phyloP scores from a whole-genome alignment of 2,888 invertebrate genomes.

The Orchesellides sinensis region DNA sequence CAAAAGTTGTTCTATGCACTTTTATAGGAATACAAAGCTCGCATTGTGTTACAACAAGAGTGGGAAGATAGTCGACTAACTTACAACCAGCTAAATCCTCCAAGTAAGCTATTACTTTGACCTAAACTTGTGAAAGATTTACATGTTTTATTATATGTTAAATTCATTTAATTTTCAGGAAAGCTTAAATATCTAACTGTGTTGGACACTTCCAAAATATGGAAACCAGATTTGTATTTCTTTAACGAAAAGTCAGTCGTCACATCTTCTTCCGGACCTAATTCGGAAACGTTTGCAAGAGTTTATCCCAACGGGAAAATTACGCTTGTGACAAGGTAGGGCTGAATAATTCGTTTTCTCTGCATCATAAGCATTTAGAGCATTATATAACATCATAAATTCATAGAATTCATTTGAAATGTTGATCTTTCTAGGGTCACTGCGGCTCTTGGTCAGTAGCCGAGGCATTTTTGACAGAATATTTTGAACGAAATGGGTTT shows the following conservation, averaged over 20 bases:
- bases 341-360: not conserved
- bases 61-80: conserved; percentile 46
- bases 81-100: conserved; percentile 38
- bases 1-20: not conserved
- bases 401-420: not conserved
- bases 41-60: conserved; percentile 35
- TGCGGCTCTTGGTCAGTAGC: conserved; percentile 36
- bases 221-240: conserved; percentile 43
- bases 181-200: conserved; percentile 35
- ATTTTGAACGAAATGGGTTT: not conserved
- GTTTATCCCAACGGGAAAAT: conserved; percentile 37
- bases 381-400: not conserved
- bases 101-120: conserved; percentile 21
- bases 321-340: conserved; percentile 14
- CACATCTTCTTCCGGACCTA: conserved; percentile 13
- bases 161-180: conserved; percentile 18
- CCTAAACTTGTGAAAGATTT: not conserved
- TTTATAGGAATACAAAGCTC: conserved; percentile 32
- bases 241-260: conserved; percentile 36
- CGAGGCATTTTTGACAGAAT: not conserved
- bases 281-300: conserved; percentile 33
- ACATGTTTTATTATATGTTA: not conserved
- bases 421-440: conserved; percentile 13
- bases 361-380: not conserved
- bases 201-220: conserved; percentile 30